Evolutionary conservation across 1,140 invertebrate species (phyloP), one percentile per base, ranked within the genome.

Genomic region (Drosophila leontia): DNA sequence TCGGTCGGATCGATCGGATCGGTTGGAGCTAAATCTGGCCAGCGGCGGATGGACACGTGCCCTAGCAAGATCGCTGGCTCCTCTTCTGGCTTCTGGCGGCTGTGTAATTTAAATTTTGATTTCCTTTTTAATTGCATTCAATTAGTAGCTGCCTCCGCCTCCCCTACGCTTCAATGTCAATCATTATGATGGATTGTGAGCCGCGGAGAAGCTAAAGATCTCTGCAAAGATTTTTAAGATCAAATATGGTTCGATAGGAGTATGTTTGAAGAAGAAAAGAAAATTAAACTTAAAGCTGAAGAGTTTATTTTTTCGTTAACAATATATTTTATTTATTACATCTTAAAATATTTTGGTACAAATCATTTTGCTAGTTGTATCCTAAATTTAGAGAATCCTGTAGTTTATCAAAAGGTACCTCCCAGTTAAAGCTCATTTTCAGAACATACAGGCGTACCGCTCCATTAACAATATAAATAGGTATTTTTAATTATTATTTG

Each of bases 61-160:
- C 53, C 67, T 11, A 32, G 26, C 39, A 19, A 32, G 34, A 32
- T 23, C 23, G 8, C 32, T 32, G 19, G 19, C 51, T 51, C 58
- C 35, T 19, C 42, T 29, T 35, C 44, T 34, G 42, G 17, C 57
- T 4, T 39, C n/a, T 32, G 64, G n/a, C 29, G 23, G 29, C 56
- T 48, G 53, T 72, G 64, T 35, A 70, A 70, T 59, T 72, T 60
- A 72, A 48, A 60, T 72, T 48, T 72, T 50, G 44, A 60, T 47
- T 72, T 72, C 45, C 35, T 51, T 72, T 72, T 72, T 72, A 72
- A 71, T 72, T 71, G 44, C 69, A 51, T 51, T 51, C 68, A 58
- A 60, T 72, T 72, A 72, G 55, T 59, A 51, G 44, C n/a, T 35
- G 44, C 57, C 51, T 71, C 35, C 23, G 32, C 26, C 32, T 44